Evolutionary conservation across 2,888 invertebrate genomes (phyloP).

Genomic region (Synergus itoensis): DNA sequence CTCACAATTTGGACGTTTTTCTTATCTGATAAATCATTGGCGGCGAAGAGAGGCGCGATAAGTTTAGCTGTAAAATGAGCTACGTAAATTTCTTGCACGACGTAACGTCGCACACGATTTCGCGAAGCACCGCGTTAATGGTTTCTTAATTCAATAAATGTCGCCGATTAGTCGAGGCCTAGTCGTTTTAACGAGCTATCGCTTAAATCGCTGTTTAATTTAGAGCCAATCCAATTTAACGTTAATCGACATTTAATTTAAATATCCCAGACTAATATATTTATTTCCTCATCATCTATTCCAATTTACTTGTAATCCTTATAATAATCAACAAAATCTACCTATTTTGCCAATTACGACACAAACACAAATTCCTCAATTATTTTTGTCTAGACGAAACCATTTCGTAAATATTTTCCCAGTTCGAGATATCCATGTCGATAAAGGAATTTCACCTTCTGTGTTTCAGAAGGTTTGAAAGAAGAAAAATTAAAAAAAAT

Average conservation of each 20-base stretch:
- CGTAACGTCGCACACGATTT: slow-evolving; percentile 41
- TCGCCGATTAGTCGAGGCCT: slow-evolving; percentile 54
- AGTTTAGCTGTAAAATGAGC: slow-evolving; percentile 5
- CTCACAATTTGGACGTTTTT: background rate
- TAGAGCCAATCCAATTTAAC: slow-evolving; percentile 56
- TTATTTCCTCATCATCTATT: slow-evolving; percentile 56
- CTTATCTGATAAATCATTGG: slow-evolving; percentile 28
- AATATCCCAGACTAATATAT: slow-evolving; percentile 58
- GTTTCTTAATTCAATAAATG: slow-evolving; percentile 60
- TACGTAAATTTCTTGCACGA: slow-evolving; percentile 34
- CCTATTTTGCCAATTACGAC: background rate
- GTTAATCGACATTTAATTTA: slow-evolving; percentile 59
- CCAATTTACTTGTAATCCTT: slow-evolving; percentile 14
- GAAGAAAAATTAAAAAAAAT: no score
- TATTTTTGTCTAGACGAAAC: background rate
- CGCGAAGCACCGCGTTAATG: slow-evolving; percentile 57
- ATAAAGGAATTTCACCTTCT: no score
- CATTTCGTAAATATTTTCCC: background rate
- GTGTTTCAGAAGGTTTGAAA: no score
- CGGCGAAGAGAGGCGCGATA: slow-evolving; percentile 13
- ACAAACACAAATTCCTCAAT: background rate
- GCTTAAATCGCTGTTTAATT: slow-evolving; percentile 56
- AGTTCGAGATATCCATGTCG: no score
- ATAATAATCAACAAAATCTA: slow-evolving; percentile 17
- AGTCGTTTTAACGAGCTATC: slow-evolving; percentile 57